Evolutionary conservation across 2,888 invertebrate genomes (phyloP).

Genomic region (Linyphia triangularis): DNA sequence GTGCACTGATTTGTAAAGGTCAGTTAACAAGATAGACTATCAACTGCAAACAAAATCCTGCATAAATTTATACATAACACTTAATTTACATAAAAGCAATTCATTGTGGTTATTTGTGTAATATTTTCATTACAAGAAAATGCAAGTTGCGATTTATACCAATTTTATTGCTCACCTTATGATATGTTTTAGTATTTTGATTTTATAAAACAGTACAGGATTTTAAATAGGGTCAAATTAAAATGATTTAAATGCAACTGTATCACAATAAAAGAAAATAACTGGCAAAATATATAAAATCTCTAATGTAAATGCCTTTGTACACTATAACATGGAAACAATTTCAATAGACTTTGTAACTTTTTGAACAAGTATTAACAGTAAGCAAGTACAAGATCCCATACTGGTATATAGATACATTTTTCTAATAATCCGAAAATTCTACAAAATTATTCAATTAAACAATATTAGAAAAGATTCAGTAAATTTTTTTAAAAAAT

Average conservation of each 20-base stretch:
- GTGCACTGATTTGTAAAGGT: not conserved
- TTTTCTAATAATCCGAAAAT: too few relatives aligned
- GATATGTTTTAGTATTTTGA: conserved; percentile 60
- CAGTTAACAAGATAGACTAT: not conserved
- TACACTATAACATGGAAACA: conserved; percentile 37
- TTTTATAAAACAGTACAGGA: not conserved
- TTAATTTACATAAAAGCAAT: not conserved
- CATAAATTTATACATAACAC: not conserved
- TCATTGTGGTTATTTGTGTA: not conserved
- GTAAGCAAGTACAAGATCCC: conserved; percentile 2
- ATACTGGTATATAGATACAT: too few relatives aligned
- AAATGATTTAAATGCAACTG: conserved; percentile 19
- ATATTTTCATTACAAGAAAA: not conserved
- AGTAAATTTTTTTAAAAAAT: too few relatives aligned
- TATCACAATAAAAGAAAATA: conserved; percentile 26
- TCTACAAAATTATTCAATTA: too few relatives aligned
- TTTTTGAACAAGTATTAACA: conserved; percentile 27
- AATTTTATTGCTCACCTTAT: conserved; percentile 17
- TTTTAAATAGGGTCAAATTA: not conserved
- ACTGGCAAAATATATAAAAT: not conserved
- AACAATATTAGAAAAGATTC: too few relatives aligned
- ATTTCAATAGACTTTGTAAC: conserved; percentile 56
- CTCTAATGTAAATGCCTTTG: conserved; percentile 4
- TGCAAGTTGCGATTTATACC: not conserved
- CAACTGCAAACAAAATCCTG: not conserved